A percentile compares a stretch with the other conserved stretches of the same genome.
phyloP scores from a whole-genome alignment of 2,888 invertebrate genomes.

The Copidosoma aretas region DNA sequence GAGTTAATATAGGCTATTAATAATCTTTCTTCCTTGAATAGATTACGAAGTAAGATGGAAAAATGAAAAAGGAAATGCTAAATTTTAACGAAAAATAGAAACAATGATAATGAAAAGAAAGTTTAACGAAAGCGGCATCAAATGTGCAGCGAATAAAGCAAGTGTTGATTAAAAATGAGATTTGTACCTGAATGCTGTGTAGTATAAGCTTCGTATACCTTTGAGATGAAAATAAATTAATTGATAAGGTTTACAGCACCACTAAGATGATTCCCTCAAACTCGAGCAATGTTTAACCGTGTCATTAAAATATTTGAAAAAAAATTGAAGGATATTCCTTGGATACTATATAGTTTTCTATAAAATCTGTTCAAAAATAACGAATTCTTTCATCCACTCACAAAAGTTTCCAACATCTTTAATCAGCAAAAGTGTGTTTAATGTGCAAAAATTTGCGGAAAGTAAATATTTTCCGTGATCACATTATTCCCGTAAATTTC shows the following conservation, averaged over 20 bases:
- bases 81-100: conserved; percentile 19
- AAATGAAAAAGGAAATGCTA: conserved; percentile 15
- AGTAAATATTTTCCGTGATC: no score
- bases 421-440: no score
- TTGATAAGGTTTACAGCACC: conserved; percentile 20
- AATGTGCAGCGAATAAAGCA: conserved; percentile 41
- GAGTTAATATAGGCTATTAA: conserved; percentile 46
- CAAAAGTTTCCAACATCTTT: no score
- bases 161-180: conserved; percentile 51
- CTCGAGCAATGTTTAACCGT: no score
- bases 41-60: conserved; percentile 44
- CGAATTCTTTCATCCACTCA: no score
- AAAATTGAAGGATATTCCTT: no score
- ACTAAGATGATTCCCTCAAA: no score
- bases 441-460: no score
- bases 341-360: no score
- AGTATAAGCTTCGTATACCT: conserved; percentile 39
- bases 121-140: conserved; percentile 48
- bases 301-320: no score
- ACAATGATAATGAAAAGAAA: conserved; percentile 41
- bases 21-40: conserved; percentile 52
- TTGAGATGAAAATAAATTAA: conserved; percentile 31
- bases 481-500: no score
- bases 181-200: conserved; percentile 56
- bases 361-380: no score